Evolutionary conservation across 92 coral and sea anemone genomes (phyloP).

Genomic region (Epizoanthus stellaris): DNA sequence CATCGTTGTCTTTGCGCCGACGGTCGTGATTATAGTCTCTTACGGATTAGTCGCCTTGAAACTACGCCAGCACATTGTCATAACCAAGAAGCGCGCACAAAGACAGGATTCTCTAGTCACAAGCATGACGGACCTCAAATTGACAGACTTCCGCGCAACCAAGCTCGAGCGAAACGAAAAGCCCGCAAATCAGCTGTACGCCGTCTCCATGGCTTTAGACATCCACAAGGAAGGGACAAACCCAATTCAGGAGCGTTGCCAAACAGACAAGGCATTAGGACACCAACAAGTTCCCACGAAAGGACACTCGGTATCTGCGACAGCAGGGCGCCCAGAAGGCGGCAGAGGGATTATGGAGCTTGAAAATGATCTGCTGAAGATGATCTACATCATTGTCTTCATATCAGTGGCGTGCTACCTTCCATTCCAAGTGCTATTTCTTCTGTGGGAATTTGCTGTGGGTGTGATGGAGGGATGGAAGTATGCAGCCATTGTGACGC

Average conservation of each 20-base stretch:
- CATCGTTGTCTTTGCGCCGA: constrained; percentile 21
- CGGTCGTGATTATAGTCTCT: constrained; percentile 19
- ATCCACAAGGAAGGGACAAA: background rate
- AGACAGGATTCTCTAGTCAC: constrained; percentile 14
- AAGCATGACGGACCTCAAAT: constrained; percentile 32
- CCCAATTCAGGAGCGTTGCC: no score
- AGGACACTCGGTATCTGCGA: background rate
- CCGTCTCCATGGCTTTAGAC: background rate
- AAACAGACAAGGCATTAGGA: no score
- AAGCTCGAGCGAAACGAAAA: constrained; percentile 14
- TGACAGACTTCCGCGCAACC: constrained; percentile 6
- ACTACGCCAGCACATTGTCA: constrained; percentile 19
- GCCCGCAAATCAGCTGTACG: constrained; percentile 9
- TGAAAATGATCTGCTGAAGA: constrained; percentile 31
- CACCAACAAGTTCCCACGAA: background rate
- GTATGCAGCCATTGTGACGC: constrained; percentile 11
- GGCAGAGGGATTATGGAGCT: constrained; percentile 13
- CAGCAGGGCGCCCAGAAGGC: background rate
- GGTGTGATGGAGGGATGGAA: background rate
- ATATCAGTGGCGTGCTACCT: constrained; percentile 29
- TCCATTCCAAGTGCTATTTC: constrained; percentile 17
- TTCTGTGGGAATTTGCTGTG: constrained; percentile 26
- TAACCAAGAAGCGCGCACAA: background rate
- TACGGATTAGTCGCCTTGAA: constrained; percentile 13
- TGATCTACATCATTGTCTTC: constrained; percentile 38